Evolutionary conservation across 2,113 vertebrate species (phyloP).

Genomic region (Megaceryle torquata): DNA sequence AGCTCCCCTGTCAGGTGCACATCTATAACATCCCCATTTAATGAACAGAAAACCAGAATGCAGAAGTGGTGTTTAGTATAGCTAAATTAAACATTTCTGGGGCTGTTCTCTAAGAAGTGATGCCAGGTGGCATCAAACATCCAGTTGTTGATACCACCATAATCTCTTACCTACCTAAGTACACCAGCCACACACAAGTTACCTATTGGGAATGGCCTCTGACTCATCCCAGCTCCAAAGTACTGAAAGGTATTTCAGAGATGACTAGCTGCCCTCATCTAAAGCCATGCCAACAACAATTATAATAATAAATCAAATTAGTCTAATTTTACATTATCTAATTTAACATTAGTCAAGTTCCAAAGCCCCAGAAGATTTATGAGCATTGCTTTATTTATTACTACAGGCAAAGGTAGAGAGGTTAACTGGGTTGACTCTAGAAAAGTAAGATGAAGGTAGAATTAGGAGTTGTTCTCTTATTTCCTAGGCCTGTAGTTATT

Average conservation of each 20-base stretch:
- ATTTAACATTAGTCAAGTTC: neutral
- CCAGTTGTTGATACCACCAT: accelerated
- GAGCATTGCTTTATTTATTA: neutral
- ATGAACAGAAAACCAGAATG: neutral
- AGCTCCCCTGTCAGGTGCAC: neutral
- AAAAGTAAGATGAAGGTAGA: neutral
- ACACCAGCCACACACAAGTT: neutral
- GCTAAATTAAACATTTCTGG: neutral
- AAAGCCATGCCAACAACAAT: neutral
- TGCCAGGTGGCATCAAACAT: neutral
- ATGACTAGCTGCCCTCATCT: neutral
- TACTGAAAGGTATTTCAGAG: neutral
- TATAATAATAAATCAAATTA: neutral
- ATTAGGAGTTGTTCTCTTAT: neutral
- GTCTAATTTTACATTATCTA: neutral
- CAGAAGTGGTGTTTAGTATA: neutral
- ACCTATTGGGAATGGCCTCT: neutral
- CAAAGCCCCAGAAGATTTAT: neutral
- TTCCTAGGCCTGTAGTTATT: neutral
- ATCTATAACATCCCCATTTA: neutral
- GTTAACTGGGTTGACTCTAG: neutral
- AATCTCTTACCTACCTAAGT: neutral
- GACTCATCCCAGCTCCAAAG: neutral
- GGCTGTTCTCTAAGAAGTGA: neutral
- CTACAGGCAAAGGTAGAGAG: neutral